Evolutionary conservation across 2,113 vertebrate genomes (phyloP).

Genomic region (Pionites leucogaster): DNA sequence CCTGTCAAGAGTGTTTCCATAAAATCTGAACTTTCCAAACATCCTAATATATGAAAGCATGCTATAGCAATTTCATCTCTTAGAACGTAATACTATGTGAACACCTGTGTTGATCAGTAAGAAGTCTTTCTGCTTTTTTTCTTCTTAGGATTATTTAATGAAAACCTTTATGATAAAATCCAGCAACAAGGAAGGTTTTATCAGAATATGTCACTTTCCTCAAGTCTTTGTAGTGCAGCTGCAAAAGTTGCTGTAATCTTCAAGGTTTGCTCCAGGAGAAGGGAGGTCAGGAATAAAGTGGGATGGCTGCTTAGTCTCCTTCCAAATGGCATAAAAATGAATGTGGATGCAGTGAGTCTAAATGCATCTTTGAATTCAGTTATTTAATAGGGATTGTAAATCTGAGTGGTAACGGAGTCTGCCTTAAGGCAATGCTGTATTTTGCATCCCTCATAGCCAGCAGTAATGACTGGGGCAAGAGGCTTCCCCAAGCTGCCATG

Average conservation of each 20-base stretch:
- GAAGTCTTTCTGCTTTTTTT: not conserved
- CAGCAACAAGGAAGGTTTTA: not conserved
- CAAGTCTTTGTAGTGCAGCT: not conserved
- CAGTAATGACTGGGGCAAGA: not conserved
- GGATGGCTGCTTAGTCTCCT: not conserved
- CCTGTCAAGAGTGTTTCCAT: not conserved
- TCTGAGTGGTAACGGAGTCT: not conserved
- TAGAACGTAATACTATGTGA: not conserved
- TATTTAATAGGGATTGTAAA: not conserved
- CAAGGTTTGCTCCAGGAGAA: not conserved
- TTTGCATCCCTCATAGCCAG: not conserved
- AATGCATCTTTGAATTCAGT: not conserved
- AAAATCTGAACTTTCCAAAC: not conserved
- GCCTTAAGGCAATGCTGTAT: not conserved
- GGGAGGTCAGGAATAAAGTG: not conserved
- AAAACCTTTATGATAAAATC: not conserved
- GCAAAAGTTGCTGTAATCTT: not conserved
- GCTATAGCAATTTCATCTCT: not conserved
- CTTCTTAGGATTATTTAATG: not conserved
- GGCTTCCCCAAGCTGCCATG: rapidly evolving
- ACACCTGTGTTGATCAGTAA: not conserved
- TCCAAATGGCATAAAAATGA: not conserved
- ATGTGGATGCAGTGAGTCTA: not conserved
- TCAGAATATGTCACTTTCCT: not conserved
- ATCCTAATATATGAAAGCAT: not conserved